Conservation (phyloP, 2,113 vertebrate genomes). For the Camelus dromedarius region DNA sequence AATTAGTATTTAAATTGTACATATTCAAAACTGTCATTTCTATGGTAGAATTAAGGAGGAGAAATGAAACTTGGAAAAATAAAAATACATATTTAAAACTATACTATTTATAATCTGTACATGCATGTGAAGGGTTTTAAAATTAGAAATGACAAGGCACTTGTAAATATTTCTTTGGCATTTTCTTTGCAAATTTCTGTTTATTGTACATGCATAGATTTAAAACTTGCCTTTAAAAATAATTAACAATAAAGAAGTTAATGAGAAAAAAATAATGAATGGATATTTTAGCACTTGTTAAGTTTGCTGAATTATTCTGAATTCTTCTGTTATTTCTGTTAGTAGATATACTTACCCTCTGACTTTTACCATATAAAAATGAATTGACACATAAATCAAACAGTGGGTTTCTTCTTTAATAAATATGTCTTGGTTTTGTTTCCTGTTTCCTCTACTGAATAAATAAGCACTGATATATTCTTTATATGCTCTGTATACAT, state of each 20-base stretch:
- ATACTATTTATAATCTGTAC: not conserved
- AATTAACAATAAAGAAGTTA: not conserved
- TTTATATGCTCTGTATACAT: not conserved
- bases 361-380: not conserved
- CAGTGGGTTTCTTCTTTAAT: not conserved
- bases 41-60: not conserved
- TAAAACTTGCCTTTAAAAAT: not conserved
- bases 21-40: not conserved
- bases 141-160: not conserved
- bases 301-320: not conserved
- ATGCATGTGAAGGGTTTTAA: not conserved
- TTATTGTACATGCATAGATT: not conserved
- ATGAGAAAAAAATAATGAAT: not conserved
- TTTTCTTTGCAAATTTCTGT: conserved; percentile 34
- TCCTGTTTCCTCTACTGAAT: not conserved
- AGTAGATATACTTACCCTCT: not conserved
- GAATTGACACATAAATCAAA: not conserved
- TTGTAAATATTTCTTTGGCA: not conserved
- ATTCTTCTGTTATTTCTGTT: not conserved
- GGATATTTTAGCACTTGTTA: not conserved
- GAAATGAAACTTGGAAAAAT: not conserved
- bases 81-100: not conserved
- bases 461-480: not conserved
- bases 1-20: not conserved
- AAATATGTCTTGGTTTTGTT: not conserved